Base-by-base conservation (phyloP, 2,888 invertebrate genomes). In the Campopleginae sp. region DNA sequence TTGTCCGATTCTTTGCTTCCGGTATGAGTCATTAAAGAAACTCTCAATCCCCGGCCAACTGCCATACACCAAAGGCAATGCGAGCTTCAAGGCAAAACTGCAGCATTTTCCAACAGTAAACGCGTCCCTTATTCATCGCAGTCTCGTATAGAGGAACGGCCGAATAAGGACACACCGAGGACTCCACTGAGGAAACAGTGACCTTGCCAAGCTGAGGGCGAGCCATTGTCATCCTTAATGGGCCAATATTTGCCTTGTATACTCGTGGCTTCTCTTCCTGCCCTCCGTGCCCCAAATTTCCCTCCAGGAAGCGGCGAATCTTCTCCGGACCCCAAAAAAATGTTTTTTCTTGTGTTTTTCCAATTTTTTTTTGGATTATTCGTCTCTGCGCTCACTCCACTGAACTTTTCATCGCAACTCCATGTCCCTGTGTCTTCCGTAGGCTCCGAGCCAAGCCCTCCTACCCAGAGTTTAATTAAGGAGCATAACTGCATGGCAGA, bases 191-290 rank as follows among this genome's bases (percentile, higher is more conserved):
- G 51, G 66, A 54, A 58, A 31, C 38, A 19, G 63, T 72, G 72
- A 80, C 77, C 63, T 76, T 66, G 48, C 10, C 72, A 3, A 76
- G 46, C 42, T 23, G 48, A 70, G 65, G 84, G 17, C n/a, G 88
- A 87, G 88, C 88, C 87, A 91, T 91, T 92, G 91, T 91, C 89
- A 90, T 91, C 88, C 88, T 88, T 91, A 91, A 92, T 92, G 89
- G 92, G 88, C 91, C 91, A 92, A 92, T 92, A 92, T 92, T 92
- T 92, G 92, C 89, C 86, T 87, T 89, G 89, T 88, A 87, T 84
- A 89, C 88, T 86, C 84, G 74, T 84, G 38, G 68, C 78, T 77
- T 63, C 46, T 44, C 46, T 76, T 61, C 44, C 70, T 31, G 71
- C 5, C 63, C 81, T 79, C 86, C 75, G 38, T 70, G 63, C 58